These are phyloP conservation scores for Philereme transversata DNA, from an alignment of 2,888 invertebrate genomes.

Conservation along the genomic window DNA sequence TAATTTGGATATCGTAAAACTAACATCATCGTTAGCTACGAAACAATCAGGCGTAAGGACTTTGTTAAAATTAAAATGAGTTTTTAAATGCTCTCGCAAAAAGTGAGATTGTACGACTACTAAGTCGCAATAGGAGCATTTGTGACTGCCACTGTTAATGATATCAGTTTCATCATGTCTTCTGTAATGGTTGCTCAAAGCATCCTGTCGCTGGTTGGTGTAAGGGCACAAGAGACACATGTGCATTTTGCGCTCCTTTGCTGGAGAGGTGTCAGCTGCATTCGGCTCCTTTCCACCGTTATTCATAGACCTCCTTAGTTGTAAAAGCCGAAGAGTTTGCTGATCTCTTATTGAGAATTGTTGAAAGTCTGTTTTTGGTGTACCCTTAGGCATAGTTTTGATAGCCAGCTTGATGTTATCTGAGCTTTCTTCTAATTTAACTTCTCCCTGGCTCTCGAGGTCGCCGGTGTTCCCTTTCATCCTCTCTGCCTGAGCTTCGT, in stretches of 20 bases:
- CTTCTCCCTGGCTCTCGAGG: constrained; percentile 51
- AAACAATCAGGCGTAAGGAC: constrained; percentile 83
- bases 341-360: constrained; percentile 85
- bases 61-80: constrained; percentile 88
- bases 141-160: constrained; percentile 84
- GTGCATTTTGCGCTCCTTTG: constrained; percentile 85
- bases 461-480: constrained; percentile 66
- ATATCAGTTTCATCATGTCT: constrained; percentile 86
- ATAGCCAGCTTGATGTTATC: constrained; percentile 75
- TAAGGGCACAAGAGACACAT: constrained; percentile 92
- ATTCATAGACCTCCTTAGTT: constrained; percentile 78
- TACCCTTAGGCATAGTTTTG: constrained; percentile 75
- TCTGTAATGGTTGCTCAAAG: constrained; percentile 89
- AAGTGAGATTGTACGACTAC: constrained; percentile 89
- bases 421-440: constrained; percentile 55
- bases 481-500: constrained; percentile 85
- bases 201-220: constrained; percentile 88
- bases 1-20: constrained; percentile 79
- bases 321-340: constrained; percentile 84
- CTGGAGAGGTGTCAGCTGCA: constrained; percentile 66
- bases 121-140: constrained; percentile 93
- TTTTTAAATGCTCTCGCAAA: constrained; percentile 90
- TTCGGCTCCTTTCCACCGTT: constrained; percentile 63
- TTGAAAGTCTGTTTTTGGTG: constrained; percentile 75
- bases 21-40: constrained; percentile 84